Evolutionary conservation across 1,140 invertebrate genomes (phyloP), one percentile per base, ranked within the genome.

Genomic region (Thalassaphorura encarpata): DNA sequence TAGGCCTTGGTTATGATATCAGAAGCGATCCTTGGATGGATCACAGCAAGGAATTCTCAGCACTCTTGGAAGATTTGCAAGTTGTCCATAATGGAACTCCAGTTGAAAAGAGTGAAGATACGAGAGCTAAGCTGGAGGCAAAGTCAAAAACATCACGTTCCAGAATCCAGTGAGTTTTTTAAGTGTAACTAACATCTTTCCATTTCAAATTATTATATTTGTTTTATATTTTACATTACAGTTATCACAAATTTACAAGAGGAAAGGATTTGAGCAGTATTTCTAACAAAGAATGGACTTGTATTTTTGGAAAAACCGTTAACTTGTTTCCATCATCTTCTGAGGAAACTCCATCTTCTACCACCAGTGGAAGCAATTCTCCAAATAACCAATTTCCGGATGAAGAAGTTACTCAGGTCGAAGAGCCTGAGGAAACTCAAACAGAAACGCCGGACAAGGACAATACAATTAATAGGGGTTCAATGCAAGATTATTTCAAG

Each of bases 261-360:
- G 58, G 56, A 42, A 64, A 64, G 33, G 62, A 64, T 33, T 54
- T 64, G 21, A 64, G 59, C 39, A 47, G 29, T 21, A 39, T 45
- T n/a, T 52, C 54, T 3, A 29, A 24, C 0, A 55, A 60, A 24
- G 59, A 64, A 28, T 29, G 46, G 48, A 49, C 23, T 5, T 58
- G 55, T 36, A 64, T 64, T 33, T 64, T 64, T 56, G 62, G 62
- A 29, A 64, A 58, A n/a, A n/a, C n/a, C n/a, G n/a, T n/a, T n/a
- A n/a, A n/a, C n/a, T n/a, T n/a, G n/a, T n/a, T n/a, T n/a, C n/a
- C n/a, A n/a, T n/a, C n/a, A n/a, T n/a, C n/a, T n/a, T n/a, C n/a
- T n/a, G n/a, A n/a, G n/a, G n/a, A n/a, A n/a, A n/a, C n/a, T n/a
- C n/a, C n/a, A n/a, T n/a, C n/a, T n/a, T n/a, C n/a, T n/a, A n/a